Percentiles rank a stretch among this genome's conserved stretches.
These are phyloP conservation scores for Listronotus oregonensis DNA, from an alignment of 1,140 invertebrate species.

Conservation along the genomic window DNA sequence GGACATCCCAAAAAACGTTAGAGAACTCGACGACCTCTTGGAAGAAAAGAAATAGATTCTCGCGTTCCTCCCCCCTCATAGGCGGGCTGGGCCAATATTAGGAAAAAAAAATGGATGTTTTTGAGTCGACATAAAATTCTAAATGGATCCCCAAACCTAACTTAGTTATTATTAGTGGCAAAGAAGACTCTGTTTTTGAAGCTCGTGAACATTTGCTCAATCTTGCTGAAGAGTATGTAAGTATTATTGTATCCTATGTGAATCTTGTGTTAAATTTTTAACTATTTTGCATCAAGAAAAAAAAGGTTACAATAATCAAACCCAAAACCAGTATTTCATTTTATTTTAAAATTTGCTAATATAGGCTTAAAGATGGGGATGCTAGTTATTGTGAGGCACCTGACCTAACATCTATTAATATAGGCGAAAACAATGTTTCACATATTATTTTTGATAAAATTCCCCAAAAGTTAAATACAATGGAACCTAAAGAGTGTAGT, in stretches of 20 bases:
- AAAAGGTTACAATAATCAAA: no score
- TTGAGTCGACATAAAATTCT: slow-evolving; percentile 85
- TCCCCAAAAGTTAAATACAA: no score
- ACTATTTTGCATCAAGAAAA: slow-evolving; percentile 1
- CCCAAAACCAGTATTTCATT: no score
- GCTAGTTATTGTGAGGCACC: no score
- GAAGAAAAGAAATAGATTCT: slow-evolving; percentile 81
- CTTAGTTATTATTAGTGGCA: slow-evolving; percentile 84
- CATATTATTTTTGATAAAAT: no score
- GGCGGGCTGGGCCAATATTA: slow-evolving; percentile 83
- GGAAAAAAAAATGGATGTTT: slow-evolving; percentile 90
- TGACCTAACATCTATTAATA: no score
- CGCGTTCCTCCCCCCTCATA: slow-evolving; percentile 88
- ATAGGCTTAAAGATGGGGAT: no score
- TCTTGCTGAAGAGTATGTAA: slow-evolving; percentile 89
- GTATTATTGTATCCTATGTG: slow-evolving; percentile 46
- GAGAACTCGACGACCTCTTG: slow-evolving; percentile 81
- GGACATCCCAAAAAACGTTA: slow-evolving; percentile 90
- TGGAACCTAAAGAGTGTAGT: no score
- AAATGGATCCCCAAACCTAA: slow-evolving; percentile 76
- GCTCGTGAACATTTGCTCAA: slow-evolving; percentile 88
- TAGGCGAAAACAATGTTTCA: no score
- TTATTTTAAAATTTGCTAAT: no score
- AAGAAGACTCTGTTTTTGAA: slow-evolving; percentile 85
- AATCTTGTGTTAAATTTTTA: slow-evolving; percentile 9